phyloP scores from a whole-genome alignment of 2,113 vertebrate genomes.

The Ondatra zibethicus region DNA sequence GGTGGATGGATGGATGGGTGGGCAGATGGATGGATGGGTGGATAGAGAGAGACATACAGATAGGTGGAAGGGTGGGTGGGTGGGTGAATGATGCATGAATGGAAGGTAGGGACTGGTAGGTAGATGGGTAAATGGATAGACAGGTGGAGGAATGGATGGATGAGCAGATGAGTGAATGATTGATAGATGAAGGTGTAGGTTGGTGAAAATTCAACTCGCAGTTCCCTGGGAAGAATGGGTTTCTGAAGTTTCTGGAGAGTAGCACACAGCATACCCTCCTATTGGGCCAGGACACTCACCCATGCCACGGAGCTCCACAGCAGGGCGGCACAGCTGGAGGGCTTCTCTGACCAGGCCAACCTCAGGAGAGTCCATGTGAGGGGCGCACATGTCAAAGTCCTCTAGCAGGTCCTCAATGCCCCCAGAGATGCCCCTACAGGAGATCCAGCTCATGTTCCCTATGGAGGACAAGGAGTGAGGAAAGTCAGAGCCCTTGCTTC shows the following conservation, averaged over 20 bases:
- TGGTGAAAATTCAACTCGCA: not conserved
- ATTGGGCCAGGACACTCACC: slow-evolving; percentile 79
- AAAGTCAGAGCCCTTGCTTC: too few species aligned
- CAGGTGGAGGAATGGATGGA: not conserved
- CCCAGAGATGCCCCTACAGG: slow-evolving; percentile 84
- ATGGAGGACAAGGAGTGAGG: not conserved
- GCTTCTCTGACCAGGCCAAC: slow-evolving; percentile 85
- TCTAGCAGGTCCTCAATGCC: slow-evolving; percentile 85
- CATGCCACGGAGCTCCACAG: slow-evolving; percentile 83
- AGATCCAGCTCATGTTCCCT: slow-evolving; percentile 92
- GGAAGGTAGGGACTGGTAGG: not conserved
- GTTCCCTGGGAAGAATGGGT: too few species aligned
- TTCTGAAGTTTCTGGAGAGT: not conserved
- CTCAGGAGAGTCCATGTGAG: slow-evolving; percentile 84
- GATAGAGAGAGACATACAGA: not conserved
- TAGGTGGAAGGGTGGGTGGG: not conserved
- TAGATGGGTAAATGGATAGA: not conserved
- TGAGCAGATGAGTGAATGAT: not conserved
- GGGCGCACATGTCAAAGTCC: slow-evolving; percentile 87
- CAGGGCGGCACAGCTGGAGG: slow-evolving; percentile 87
- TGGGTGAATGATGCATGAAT: not conserved
- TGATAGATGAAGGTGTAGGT: not conserved
- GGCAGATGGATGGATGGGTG: not conserved
- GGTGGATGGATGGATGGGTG: too few species aligned
- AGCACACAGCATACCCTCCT: accelerated